Base-by-base conservation (phyloP, 1,140 invertebrate species). In the Adelges cooleyi region DNA sequence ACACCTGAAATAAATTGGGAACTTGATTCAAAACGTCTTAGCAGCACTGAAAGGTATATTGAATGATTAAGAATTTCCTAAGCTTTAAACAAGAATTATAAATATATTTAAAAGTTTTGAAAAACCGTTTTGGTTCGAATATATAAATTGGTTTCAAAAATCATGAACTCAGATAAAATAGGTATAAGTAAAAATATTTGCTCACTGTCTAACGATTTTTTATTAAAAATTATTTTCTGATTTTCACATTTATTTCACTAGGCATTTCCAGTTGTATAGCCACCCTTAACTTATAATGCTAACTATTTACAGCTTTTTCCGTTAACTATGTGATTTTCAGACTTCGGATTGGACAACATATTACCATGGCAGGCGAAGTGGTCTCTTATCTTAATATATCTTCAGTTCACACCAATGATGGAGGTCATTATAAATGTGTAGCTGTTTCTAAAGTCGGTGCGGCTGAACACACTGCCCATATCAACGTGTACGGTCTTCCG, bases 1-100 rank as follows among this genome's bases (percentile, higher is more conserved):
- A 89, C 89, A 15, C 95, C 95, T 52, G 89, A 92, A 78, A 92
- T 98, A 65, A 86, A 85, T 3, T 98, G 95, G 95, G 86, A 89
- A 75, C 78, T 97, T 10, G 94, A 97, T 76, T 90, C 87, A 42
- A 86, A 89, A 71, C 84, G 88, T 66, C 76, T 92, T 25, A 82
- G 84, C 40, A 92, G 89, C 71, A 89, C 83, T 51, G 89, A 92
- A 69, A 79, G 82, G 71, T 84, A 74, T 65, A 65, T 67, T 23
- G 2, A 59, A 48, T 17, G 1, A 29, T 36, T 52, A 15, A 2
- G 18, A 25, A 48, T 49, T 38, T 40, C 22, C 23, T 40, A 2
- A 33, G 13, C 15, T 65, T 29, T 25, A 38, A 48, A 23, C 33
- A 5, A 18, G 38, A 48, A 22, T 44, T 8, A 15, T 8, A 9